phyloP scores from a whole-genome alignment of 2,113 vertebrate species.

The Gila orcuttii region DNA sequence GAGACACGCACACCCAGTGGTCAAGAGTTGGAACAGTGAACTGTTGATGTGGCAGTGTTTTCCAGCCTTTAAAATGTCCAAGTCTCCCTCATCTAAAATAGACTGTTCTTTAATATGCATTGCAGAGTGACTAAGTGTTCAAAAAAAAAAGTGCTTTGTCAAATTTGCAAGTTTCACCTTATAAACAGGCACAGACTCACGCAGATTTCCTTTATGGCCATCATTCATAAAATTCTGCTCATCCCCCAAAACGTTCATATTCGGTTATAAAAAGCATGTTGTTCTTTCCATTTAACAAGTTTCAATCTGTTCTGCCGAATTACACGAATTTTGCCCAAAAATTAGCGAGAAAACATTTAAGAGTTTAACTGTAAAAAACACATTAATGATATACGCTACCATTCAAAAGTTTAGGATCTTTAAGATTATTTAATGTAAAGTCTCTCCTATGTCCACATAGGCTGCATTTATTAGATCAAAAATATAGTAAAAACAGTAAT shows the following conservation, averaged over 20 bases:
- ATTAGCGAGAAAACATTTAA: neutral
- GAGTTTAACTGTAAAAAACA: neutral
- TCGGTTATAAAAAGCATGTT: too few species aligned
- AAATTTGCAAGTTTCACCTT: neutral
- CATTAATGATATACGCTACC: neutral
- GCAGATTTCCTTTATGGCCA: neutral
- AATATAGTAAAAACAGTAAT: conserved; percentile 4
- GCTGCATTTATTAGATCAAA: neutral
- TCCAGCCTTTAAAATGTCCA: neutral
- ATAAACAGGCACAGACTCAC: neutral
- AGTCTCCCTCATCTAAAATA: neutral
- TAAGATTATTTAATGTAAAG: neutral
- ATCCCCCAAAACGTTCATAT: neutral
- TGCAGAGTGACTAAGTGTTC: neutral
- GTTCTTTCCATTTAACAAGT: neutral
- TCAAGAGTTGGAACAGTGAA: conserved; percentile 13
- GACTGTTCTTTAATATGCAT: neutral
- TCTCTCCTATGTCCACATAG: neutral
- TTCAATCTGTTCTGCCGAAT: neutral
- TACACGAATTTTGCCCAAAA: neutral
- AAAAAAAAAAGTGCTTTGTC: neutral
- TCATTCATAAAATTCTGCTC: neutral
- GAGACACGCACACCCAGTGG: conserved; percentile 15
- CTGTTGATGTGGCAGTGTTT: neutral
- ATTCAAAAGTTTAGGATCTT: neutral